A percentile compares a stretch with the other conserved stretches of the same genome.
These are phyloP conservation scores for Drosophila quinaria DNA, from an alignment of 2,888 invertebrate species.

Conservation along the genomic window DNA sequence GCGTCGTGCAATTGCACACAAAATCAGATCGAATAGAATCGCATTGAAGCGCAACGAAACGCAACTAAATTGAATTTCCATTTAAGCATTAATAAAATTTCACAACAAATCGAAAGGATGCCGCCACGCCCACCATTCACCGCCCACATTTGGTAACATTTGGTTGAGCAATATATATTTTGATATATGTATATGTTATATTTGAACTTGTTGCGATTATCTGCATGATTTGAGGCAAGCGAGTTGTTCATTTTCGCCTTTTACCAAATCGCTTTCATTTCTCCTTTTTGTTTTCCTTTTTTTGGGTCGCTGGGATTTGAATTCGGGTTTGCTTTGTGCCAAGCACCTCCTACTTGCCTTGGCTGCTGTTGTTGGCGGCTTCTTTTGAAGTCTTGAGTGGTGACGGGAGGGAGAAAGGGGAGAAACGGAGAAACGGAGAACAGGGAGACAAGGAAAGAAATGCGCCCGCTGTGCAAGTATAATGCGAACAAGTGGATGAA, in stretches of 20 bases:
- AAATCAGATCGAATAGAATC: conserved; percentile 39
- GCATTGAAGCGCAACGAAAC: conserved; percentile 38
- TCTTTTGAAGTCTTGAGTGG: conserved; percentile 67
- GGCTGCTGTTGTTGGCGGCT: conserved; percentile 56
- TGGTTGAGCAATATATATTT: not conserved
- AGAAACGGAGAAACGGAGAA: too few species aligned
- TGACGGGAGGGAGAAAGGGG: not conserved
- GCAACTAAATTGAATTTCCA: conserved; percentile 62
- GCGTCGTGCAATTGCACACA: conserved; percentile 37
- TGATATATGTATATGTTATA: not conserved
- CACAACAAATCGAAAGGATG: conserved; percentile 25
- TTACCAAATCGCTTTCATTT: conserved; percentile 14
- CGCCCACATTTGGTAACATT: not conserved
- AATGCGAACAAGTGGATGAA: conserved; percentile 80
- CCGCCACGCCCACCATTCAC: conserved; percentile 4
- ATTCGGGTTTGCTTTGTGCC: conserved; percentile 10
- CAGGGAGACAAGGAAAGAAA: not conserved
- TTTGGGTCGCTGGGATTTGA: conserved; percentile 19
- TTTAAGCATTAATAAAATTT: conserved; percentile 67
- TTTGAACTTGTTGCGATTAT: conserved; percentile 70
- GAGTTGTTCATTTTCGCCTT: conserved; percentile 12
- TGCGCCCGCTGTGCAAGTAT: conserved; percentile 59
- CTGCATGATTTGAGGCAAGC: conserved; percentile 70
- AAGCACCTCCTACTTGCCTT: conserved; percentile 13
- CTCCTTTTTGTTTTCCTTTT: conserved; percentile 3